Percentiles rank a stretch among this genome's conserved stretches.
phyloP scores from a whole-genome alignment of 2,888 invertebrate species.

The Agrilus cyanescens region DNA sequence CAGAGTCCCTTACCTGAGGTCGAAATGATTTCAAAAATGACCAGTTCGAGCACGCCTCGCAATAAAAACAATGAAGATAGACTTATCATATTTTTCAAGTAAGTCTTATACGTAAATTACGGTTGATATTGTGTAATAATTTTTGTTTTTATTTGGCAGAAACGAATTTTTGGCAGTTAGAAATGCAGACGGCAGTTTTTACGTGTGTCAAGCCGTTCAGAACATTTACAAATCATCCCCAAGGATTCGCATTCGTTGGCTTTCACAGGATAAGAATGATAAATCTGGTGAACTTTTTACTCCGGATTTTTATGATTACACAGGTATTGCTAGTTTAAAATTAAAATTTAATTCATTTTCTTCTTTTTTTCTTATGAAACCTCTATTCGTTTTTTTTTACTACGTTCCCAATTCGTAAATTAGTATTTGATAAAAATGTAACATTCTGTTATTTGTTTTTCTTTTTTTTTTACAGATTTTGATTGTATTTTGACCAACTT shows the following conservation, averaged over 20 bases:
- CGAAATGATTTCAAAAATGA: slow-evolving; percentile 62
- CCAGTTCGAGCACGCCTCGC: slow-evolving; percentile 48
- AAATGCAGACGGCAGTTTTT: slow-evolving; percentile 79
- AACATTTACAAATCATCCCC: slow-evolving; percentile 79
- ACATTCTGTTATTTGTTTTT: neutral
- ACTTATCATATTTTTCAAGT: slow-evolving; percentile 80
- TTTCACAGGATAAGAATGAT: slow-evolving; percentile 62
- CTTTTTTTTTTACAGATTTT: slow-evolving; percentile 47
- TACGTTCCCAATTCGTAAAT: neutral
- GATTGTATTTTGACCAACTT: slow-evolving; percentile 82
- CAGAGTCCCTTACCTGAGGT: slow-evolving; percentile 73
- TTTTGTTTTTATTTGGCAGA: slow-evolving; percentile 36
- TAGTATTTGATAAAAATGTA: neutral
- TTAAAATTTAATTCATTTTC: neutral
- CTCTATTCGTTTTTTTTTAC: neutral
- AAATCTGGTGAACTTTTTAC: slow-evolving; percentile 62
- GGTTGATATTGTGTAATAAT: neutral
- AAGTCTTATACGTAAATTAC: slow-evolving; percentile 32
- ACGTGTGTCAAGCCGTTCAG: slow-evolving; percentile 81
- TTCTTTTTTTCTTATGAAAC: neutral
- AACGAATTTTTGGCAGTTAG: slow-evolving; percentile 85
- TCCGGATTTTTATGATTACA: slow-evolving; percentile 82
- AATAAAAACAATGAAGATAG: slow-evolving; percentile 57
- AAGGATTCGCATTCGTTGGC: slow-evolving; percentile 82
- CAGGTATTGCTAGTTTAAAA: slow-evolving; percentile 42